A percentile compares a stretch with the other conserved stretches of the same genome.
These are phyloP conservation scores for Clostera curtula DNA, from an alignment of 2,888 invertebrate species.

Conservation along the genomic window DNA sequence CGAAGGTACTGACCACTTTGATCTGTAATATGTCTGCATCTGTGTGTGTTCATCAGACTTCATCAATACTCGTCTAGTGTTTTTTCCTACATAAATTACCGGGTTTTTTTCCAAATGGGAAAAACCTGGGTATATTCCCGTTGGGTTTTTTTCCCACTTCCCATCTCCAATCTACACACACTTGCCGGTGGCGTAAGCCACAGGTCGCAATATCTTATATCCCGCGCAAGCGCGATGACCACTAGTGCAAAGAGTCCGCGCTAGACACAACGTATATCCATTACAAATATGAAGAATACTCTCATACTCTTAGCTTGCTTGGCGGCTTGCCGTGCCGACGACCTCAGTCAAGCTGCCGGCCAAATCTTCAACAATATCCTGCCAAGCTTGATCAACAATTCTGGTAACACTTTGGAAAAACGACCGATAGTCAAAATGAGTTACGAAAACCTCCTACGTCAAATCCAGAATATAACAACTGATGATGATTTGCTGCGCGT, in stretches of 20 bases:
- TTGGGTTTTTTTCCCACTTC: no score
- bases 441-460: conserved; percentile 58
- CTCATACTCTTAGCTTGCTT: conserved; percentile 41
- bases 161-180: conserved; percentile 39
- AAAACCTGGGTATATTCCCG: no score
- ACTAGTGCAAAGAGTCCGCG: conserved; percentile 61
- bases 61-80: no score
- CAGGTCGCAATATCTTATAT: conserved; percentile 58
- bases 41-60: no score
- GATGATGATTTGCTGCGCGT: conserved; percentile 81
- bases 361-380: conserved; percentile 65
- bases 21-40: no score
- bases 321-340: conserved; percentile 47
- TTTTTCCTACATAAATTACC: no score
- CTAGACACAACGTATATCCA: conserved; percentile 54
- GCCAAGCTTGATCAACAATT: conserved; percentile 55
- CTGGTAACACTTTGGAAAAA: conserved; percentile 54
- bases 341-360: conserved; percentile 56
- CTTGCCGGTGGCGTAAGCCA: conserved; percentile 58
- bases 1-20: no score
- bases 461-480: conserved; percentile 70
- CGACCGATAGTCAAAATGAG: conserved; percentile 63
- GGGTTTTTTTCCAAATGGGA: no score
- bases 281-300: conserved; percentile 54
- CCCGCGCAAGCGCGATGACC: conserved; percentile 46